Percentiles rank a stretch among this genome's conserved stretches.
Conservation (phyloP, 2,888 invertebrate genomes). For the Pyrrhosoma nymphula region DNA sequence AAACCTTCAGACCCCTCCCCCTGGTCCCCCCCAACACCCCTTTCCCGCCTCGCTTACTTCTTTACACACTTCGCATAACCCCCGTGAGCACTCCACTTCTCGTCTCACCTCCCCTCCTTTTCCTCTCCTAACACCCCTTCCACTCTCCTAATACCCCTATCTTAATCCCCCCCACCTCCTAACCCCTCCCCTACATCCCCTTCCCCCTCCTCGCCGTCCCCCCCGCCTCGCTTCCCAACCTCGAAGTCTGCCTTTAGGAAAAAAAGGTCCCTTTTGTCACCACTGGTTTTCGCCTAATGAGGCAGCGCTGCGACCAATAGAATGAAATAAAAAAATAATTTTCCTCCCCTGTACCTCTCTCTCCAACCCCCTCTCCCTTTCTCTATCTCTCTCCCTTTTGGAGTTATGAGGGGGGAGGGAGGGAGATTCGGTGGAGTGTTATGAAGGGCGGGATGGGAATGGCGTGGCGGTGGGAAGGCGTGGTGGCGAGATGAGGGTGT, state of each 20-base stretch:
- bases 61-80: slow-evolving; percentile 54
- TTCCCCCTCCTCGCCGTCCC: neutral
- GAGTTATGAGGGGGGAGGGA: neutral
- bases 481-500: slow-evolving; percentile 17
- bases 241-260: slow-evolving; percentile 54
- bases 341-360: neutral
- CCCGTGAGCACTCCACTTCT: slow-evolving; percentile 37
- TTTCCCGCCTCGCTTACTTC: neutral
- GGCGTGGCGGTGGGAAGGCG: neutral
- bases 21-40: neutral
- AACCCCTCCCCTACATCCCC: neutral
- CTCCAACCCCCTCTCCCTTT: no score
- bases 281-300: slow-evolving; percentile 66
- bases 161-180: neutral
- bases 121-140: neutral
- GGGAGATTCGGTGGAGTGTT: neutral
- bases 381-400: neutral
- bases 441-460: neutral
- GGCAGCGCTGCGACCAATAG: slow-evolving; percentile 60
- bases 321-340: slow-evolving; percentile 51
- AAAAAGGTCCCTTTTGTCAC: slow-evolving; percentile 56
- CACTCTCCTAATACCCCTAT: neutral
- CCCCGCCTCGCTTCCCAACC: neutral
- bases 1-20: neutral
- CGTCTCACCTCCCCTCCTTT: neutral